These are phyloP conservation scores for Dromaius novaehollandiae DNA, from an alignment of 2,113 vertebrate genomes.

Conservation along the genomic window DNA sequence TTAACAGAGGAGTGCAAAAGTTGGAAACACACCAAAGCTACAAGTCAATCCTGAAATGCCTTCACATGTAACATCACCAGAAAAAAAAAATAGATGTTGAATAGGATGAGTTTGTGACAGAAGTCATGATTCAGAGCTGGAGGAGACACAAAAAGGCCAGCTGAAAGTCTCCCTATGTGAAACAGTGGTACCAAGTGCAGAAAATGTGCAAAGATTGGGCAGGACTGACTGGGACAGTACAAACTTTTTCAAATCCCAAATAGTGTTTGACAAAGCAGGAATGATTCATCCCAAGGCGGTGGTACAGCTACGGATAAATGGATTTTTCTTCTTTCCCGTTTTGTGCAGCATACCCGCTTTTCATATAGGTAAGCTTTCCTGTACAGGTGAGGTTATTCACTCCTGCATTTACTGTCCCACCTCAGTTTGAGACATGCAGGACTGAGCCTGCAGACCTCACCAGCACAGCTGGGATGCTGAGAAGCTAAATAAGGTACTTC, in stretches of 20 bases:
- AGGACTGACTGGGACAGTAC: background rate
- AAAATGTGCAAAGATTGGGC: background rate
- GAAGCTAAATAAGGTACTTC: background rate
- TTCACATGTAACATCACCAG: background rate
- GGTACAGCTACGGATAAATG: background rate
- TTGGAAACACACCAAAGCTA: background rate
- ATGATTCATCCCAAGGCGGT: background rate
- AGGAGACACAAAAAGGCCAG: background rate
- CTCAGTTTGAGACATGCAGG: background rate
- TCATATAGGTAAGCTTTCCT: background rate
- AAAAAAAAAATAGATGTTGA: background rate
- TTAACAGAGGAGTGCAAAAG: background rate
- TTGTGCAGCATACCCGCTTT: background rate
- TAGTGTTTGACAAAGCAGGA: background rate
- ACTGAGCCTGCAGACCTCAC: background rate
- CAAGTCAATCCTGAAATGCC: background rate
- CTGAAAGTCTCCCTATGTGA: background rate
- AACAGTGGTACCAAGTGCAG: background rate
- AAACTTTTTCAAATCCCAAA: background rate
- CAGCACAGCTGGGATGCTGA: background rate
- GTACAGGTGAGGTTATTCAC: background rate
- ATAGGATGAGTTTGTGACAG: background rate
- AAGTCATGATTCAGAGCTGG: background rate
- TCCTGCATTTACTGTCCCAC: background rate
- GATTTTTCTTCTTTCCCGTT: background rate